A percentile compares a stretch with the other conserved stretches of the same genome.
phyloP scores from a whole-genome alignment of 2,113 vertebrate species.

The Jaculus jaculus region DNA sequence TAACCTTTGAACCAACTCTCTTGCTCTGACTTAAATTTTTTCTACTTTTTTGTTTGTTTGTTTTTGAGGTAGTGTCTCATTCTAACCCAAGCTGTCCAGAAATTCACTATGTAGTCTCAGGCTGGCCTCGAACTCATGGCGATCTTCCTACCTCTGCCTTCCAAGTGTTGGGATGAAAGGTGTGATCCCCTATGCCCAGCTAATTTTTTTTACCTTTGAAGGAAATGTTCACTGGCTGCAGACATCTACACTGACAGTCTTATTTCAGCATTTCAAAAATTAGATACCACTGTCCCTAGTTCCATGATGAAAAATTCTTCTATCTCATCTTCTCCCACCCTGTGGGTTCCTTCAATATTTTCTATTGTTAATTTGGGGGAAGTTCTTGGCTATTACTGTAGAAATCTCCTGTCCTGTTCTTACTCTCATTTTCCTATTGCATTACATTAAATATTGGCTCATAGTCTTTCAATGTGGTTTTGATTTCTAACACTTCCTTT shows the following conservation, averaged over 20 bases:
- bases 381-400: background rate
- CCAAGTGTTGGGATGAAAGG: too few species aligned
- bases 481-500: slow-evolving; percentile 13
- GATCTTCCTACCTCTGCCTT: too few species aligned
- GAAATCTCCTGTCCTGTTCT: background rate
- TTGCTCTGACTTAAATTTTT: background rate
- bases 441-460: background rate
- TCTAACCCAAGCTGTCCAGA: too few species aligned
- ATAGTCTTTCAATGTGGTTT: background rate
- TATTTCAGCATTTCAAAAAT: background rate
- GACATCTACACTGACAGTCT: background rate
- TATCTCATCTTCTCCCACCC: too few species aligned
- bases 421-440: background rate
- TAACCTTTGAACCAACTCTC: too few species aligned
- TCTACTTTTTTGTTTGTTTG: too few species aligned
- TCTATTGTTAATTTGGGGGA: background rate
- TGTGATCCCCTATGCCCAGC: too few species aligned
- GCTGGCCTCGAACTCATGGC: too few species aligned
- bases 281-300: background rate
- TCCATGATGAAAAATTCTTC: background rate
- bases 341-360: background rate
- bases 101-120: too few species aligned
- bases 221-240: background rate
- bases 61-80: too few species aligned
- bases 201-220: background rate